Conservation (phyloP, 2,113 vertebrate species). For the Pterophyllum scalare region DNA sequence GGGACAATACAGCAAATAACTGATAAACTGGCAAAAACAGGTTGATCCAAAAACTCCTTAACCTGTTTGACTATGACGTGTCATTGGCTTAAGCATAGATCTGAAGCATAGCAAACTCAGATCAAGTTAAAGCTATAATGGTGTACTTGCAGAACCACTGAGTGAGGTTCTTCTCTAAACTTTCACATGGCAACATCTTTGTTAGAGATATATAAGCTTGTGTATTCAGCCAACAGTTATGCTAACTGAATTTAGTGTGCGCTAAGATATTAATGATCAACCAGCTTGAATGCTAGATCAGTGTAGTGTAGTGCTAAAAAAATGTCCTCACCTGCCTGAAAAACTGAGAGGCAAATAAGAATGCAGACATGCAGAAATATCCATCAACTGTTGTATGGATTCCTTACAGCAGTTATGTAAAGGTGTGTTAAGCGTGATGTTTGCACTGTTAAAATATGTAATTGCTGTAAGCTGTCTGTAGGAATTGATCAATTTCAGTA, state of each 20-base stretch:
- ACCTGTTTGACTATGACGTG: neutral
- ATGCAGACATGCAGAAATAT: neutral
- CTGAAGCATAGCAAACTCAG: neutral
- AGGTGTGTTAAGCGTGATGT: neutral
- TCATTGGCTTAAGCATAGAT: neutral
- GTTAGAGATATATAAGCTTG: neutral
- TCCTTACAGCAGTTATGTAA: neutral
- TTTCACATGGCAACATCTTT: constrained; percentile 11
- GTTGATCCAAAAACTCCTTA: too few species aligned
- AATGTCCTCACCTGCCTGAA: neutral
- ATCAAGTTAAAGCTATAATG: neutral
- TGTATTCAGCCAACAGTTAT: neutral
- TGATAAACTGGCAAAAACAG: too few species aligned
- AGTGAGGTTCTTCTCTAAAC: neutral
- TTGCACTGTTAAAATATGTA: neutral
- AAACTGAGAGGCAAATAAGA: neutral
- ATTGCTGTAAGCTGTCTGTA: neutral
- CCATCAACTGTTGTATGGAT: neutral
- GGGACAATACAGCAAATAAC: too few species aligned
- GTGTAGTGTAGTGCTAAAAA: neutral
- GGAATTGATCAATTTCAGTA: constrained; percentile 9
- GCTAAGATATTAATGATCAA: constrained; percentile 12
- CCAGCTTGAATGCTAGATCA: neutral
- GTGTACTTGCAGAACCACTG: neutral
- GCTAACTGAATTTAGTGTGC: neutral